Percentiles rank a stretch among this genome's conserved stretches.
Conservation (phyloP, 1,140 invertebrate species). For the Calosoma granatense region DNA sequence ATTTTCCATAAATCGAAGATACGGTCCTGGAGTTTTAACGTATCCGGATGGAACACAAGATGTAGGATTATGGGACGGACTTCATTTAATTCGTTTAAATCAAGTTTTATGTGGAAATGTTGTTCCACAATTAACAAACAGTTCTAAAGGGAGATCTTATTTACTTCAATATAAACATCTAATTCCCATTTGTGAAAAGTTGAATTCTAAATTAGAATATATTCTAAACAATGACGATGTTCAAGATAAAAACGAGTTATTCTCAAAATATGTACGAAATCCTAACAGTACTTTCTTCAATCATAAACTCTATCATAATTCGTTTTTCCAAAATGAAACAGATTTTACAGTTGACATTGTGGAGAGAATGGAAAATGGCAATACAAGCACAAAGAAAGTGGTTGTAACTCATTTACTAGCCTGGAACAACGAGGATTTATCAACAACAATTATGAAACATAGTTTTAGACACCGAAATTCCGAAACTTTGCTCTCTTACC, state of each 20-base stretch:
- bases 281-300: slow-evolving; percentile 25
- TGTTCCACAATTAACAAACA: slow-evolving; percentile 20
- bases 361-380: slow-evolving; percentile 7
- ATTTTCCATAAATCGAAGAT: slow-evolving; percentile 35
- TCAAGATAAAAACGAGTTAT: slow-evolving; percentile 16
- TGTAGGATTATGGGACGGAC: slow-evolving; percentile 40
- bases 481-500: slow-evolving; percentile 24
- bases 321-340: slow-evolving; percentile 14
- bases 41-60: slow-evolving; percentile 32
- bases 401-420: slow-evolving; percentile 25
- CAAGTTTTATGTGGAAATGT: slow-evolving; percentile 12
- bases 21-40: slow-evolving; percentile 41
- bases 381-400: slow-evolving; percentile 15
- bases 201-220: slow-evolving; percentile 14
- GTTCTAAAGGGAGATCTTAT: slow-evolving; percentile 17
- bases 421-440: slow-evolving; percentile 30
- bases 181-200: slow-evolving; percentile 18
- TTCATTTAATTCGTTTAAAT: slow-evolving; percentile 32
- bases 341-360: background rate
- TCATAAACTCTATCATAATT: slow-evolving; percentile 18
- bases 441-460: slow-evolving; percentile 25
- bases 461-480: slow-evolving; percentile 24
- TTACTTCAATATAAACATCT: slow-evolving; percentile 22
- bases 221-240: slow-evolving; percentile 15
- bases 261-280: slow-evolving; percentile 22